Conservation (phyloP, 2,797 vertebrate species). For the Enteromius thamalakanensis region DNA sequence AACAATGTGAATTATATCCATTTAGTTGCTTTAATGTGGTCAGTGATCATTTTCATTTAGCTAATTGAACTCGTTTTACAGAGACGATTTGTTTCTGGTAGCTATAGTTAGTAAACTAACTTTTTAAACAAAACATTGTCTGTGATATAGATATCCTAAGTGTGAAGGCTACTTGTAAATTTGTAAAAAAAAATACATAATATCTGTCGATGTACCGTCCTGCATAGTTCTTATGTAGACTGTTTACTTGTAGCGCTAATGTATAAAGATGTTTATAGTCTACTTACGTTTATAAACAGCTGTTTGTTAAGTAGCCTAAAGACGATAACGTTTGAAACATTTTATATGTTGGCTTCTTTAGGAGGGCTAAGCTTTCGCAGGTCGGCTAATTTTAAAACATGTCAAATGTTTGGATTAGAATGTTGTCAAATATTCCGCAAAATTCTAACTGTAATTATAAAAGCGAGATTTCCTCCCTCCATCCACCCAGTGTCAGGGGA, state of each 20-base stretch:
- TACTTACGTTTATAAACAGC: neutral
- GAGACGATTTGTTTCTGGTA: neutral
- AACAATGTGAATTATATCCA: neutral
- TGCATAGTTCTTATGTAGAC: neutral
- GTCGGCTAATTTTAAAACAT: neutral
- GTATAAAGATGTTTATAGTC: neutral
- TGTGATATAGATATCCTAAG: neutral
- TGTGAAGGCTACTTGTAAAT: neutral
- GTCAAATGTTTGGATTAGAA: neutral
- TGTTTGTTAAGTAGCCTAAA: neutral
- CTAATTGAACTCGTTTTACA: neutral
- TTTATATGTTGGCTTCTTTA: neutral
- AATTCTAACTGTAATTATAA: neutral
- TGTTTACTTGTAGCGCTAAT: neutral
- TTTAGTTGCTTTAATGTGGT: neutral
- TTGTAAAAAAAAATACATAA: too few relatives aligned
- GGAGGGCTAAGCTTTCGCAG: neutral
- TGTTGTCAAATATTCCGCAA: neutral
- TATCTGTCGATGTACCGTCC: neutral
- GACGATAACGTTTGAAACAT: neutral
- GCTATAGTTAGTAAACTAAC: neutral
- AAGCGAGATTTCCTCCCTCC: constrained; percentile 11
- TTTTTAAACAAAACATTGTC: neutral
- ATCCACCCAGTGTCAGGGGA: constrained; percentile 14
- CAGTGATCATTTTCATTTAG: too few relatives aligned